A percentile compares a stretch with the other conserved stretches of the same genome.
phyloP scores from a whole-genome alignment of 2,888 invertebrate genomes.

The Luperina testacea region DNA sequence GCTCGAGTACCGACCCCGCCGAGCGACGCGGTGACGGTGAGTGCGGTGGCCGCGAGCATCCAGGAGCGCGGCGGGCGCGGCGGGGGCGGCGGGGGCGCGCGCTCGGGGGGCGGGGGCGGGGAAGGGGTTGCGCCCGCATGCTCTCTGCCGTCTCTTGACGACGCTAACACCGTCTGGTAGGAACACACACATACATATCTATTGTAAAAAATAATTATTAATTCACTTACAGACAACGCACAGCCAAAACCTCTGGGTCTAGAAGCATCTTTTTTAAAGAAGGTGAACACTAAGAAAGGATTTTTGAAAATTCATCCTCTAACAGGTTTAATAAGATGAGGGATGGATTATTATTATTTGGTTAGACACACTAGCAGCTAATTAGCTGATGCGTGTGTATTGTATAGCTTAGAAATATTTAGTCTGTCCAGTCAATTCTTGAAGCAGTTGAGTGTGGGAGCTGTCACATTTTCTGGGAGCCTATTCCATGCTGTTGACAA shows the following conservation, averaged over 20 bases:
- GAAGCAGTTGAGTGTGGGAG: no score
- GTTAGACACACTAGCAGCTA: no score
- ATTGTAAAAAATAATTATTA: no score
- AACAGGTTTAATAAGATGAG: background rate
- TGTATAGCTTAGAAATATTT: no score
- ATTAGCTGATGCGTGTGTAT: no score
- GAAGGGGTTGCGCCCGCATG: conserved; percentile 16
- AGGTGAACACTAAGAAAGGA: background rate
- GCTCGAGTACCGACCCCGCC: conserved; percentile 76
- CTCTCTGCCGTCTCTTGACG: conserved; percentile 39
- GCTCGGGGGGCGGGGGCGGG: conserved; percentile 58
- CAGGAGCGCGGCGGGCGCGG: conserved; percentile 72
- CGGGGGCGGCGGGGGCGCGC: conserved; percentile 68
- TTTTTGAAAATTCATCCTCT: background rate
- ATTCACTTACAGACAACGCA: background rate
- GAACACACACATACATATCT: background rate
- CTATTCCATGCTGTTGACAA: no score
- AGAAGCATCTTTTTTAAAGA: background rate
- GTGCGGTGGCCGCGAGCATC: conserved; percentile 78
- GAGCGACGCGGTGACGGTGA: conserved; percentile 81
- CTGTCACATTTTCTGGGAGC: no score
- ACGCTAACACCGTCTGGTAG: conserved; percentile 71
- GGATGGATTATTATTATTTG: no score
- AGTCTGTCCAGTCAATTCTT: no score
- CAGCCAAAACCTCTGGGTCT: background rate